Conservation (phyloP, 2,113 vertebrate genomes). For the Stigmatopora nigra region DNA sequence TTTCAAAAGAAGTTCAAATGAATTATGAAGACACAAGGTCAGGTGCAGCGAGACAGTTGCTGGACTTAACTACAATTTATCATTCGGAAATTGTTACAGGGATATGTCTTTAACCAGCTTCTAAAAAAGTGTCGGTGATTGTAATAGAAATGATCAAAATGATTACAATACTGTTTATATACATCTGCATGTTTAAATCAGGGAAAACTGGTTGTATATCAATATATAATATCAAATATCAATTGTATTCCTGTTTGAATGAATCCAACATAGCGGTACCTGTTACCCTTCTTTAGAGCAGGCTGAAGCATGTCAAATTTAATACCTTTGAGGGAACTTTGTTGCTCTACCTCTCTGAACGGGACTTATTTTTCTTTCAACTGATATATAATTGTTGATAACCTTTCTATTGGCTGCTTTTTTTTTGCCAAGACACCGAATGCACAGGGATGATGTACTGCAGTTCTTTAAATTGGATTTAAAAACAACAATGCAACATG, state of each 20-base stretch:
- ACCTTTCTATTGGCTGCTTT: neutral
- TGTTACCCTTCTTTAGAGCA: neutral
- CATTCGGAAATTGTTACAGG: neutral
- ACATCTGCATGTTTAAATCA: neutral
- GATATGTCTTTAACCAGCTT: neutral
- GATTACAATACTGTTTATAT: neutral
- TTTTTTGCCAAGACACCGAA: no score
- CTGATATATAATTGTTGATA: neutral
- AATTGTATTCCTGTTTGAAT: neutral
- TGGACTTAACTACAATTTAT: constrained; percentile 1
- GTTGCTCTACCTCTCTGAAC: no score
- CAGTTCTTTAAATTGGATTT: no score
- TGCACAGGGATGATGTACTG: no score
- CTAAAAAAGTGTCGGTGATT: neutral
- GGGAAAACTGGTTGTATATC: neutral
- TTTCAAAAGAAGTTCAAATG: neutral
- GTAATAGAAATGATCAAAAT: neutral
- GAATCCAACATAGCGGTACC: neutral
- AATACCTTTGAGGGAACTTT: neutral
- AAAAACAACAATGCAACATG: no score
- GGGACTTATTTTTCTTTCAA: neutral
- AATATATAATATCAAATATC: neutral
- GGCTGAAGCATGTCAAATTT: neutral
- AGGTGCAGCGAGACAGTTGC: neutral
- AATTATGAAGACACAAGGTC: neutral